Conservation (phyloP, 1,140 invertebrate genomes). For the Zaprionus ghesquierei region DNA sequence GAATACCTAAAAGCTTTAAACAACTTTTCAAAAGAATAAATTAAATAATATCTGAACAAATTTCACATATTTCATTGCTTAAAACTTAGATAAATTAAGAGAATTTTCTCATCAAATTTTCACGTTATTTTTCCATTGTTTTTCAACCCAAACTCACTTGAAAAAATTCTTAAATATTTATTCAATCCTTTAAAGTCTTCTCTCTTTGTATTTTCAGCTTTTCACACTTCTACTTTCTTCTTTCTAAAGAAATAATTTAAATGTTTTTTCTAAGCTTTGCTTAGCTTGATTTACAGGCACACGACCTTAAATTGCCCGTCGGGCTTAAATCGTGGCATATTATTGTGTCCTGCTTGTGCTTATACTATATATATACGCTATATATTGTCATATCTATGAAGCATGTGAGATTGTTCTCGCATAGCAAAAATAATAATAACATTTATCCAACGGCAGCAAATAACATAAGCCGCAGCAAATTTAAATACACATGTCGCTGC, state of each 20-base stretch:
- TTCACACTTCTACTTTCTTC: no score
- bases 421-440: conserved; percentile 60
- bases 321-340: conserved; percentile 23
- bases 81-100: no score
- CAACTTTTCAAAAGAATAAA: background rate
- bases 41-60: no score
- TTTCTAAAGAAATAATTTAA: background rate
- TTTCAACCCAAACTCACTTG: no score
- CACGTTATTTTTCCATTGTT: no score
- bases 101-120: no score
- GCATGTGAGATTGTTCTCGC: conserved; percentile 23
- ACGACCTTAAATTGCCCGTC: conserved; percentile 18
- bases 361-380: background rate
- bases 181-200: no score
- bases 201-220: no score
- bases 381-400: conserved; percentile 15
- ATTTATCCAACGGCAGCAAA: conserved; percentile 58
- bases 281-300: conserved; percentile 5
- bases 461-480: conserved; percentile 74
- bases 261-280: background rate
- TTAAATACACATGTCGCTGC: conserved; percentile 76
- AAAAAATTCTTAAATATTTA: no score
- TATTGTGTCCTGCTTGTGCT: background rate
- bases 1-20: background rate
- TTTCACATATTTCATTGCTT: no score